phyloP scores from a whole-genome alignment of 2,888 invertebrate species.

The Calameuta idolon region DNA sequence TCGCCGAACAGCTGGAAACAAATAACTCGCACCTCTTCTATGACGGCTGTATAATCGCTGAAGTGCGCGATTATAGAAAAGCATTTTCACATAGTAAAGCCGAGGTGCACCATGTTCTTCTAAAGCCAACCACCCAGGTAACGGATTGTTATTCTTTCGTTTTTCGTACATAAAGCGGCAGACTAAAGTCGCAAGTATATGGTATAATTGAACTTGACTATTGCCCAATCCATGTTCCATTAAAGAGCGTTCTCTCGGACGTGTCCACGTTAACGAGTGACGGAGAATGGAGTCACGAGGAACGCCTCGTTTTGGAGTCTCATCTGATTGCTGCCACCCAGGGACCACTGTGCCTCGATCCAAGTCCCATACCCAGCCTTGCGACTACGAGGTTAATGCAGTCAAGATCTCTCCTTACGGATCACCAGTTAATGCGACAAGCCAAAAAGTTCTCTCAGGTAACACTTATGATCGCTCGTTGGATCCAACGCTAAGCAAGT shows the following conservation, averaged over 20 bases:
- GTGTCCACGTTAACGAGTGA: slow-evolving; percentile 62
- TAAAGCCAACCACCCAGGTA: slow-evolving; percentile 90
- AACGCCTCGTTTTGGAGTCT: slow-evolving; percentile 83
- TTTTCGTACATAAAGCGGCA: background rate
- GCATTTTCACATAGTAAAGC: slow-evolving; percentile 81
- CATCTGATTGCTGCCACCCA: slow-evolving; percentile 87
- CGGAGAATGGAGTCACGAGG: slow-evolving; percentile 78
- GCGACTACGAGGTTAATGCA: slow-evolving; percentile 82
- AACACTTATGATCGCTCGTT: slow-evolving; percentile 12
- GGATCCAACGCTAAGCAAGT: too few relatives aligned
- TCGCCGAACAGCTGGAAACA: slow-evolving; percentile 85
- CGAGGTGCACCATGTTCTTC: slow-evolving; percentile 87
- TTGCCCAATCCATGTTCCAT: background rate
- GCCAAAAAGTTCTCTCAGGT: slow-evolving; percentile 85
- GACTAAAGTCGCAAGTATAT: background rate
- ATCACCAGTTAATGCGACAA: slow-evolving; percentile 79
- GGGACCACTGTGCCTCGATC: slow-evolving; percentile 90
- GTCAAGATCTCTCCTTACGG: slow-evolving; percentile 79
- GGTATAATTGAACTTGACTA: background rate
- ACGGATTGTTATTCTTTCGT: slow-evolving; percentile 28
- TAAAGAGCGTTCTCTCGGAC: slow-evolving; percentile 64
- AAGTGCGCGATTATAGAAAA: slow-evolving; percentile 90
- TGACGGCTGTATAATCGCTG: slow-evolving; percentile 91
- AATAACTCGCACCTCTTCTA: slow-evolving; percentile 89
- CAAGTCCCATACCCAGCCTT: slow-evolving; percentile 84